Evolutionary conservation across 2,113 vertebrate genomes (phyloP), one percentile per base, ranked within the genome.

Genomic region (Leucoraja erinaceus): DNA sequence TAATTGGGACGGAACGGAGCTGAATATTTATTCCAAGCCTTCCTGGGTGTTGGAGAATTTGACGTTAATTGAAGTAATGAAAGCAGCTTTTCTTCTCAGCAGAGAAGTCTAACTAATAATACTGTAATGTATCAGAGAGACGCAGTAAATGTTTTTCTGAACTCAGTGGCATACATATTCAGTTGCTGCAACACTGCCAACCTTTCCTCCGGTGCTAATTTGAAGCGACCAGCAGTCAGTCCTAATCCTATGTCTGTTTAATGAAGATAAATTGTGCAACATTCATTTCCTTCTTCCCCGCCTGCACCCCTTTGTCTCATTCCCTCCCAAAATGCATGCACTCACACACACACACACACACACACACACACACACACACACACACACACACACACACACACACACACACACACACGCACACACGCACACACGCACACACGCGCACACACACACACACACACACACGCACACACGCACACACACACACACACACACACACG

Each of bases 201-300:
- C 92, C 88, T 94, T 94, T 93, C 94, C 94, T 75, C 94, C 92
- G 93, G 94, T 94, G 66, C 72, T 72, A 91, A 91, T 72, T 91
- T 91, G 90, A 94, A 94, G 93, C 93, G 93, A 93, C 92, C 94
- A 95, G 94, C 94, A 94, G 94, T 95, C 94, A 94, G 93, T 84
- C 88, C 93, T 95, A 95, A 95, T 95, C 94, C 95, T 79, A 93
- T 94, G 94, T 95, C 94, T 95, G 95, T 95, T 94, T 94, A 94
- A 94, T 94, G 94, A 94, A 94, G 94, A 95, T 95, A 95, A 95
- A 95, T 95, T 94, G 93, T 93, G 94, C 78, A 72, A 93, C 93
- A 68, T 91, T 91, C 33, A 72, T 68, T n/a, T 63, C n/a, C 12
- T 72, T 54, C 6, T 84, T 84, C 54, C 70, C 5, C 1, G 70